phyloP scores from a whole-genome alignment of 2,888 invertebrate genomes.

The Mesochorus sp. region DNA sequence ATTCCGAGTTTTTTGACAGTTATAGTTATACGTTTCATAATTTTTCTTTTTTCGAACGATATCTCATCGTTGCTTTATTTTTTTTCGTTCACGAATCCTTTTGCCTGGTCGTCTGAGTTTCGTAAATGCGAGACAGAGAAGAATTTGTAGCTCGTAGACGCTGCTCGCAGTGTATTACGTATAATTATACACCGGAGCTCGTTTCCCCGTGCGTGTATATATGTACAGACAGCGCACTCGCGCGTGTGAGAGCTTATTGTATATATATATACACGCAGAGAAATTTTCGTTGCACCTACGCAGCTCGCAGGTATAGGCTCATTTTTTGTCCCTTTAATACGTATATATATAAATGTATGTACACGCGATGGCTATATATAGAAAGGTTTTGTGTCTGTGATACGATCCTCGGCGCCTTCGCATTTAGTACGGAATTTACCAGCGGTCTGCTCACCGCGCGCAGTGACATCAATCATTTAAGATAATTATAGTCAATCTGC shows the following conservation, averaged over 20 bases:
- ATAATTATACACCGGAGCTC: slow-evolving; percentile 55
- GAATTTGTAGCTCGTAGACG: slow-evolving; percentile 54
- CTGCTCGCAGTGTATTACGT: slow-evolving; percentile 33
- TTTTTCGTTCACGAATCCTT: neutral
- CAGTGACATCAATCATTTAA: slow-evolving; percentile 64
- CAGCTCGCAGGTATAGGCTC: slow-evolving; percentile 42
- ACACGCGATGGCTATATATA: slow-evolving; percentile 1
- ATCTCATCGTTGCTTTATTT: slow-evolving; percentile 2
- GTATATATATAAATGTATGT: neutral
- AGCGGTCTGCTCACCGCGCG: slow-evolving; percentile 40
- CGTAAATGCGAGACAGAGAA: slow-evolving; percentile 30
- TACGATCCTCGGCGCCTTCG: slow-evolving; percentile 35
- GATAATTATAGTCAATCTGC: slow-evolving; percentile 62
- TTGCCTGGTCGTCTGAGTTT: neutral
- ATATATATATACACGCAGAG: slow-evolving; percentile 1
- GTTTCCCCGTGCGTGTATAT: slow-evolving; percentile 18
- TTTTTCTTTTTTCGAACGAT: slow-evolving; percentile 19
- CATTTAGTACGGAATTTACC: slow-evolving; percentile 52
- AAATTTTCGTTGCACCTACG: slow-evolving; percentile 40
- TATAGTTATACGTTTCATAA: slow-evolving; percentile 38
- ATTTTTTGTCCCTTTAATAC: slow-evolving; percentile 38
- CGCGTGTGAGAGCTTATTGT: neutral
- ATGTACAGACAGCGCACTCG: neutral
- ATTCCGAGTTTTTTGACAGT: neutral
- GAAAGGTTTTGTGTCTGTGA: slow-evolving; percentile 1